phyloP scores from a whole-genome alignment of 2,888 invertebrate species.

The Sthenelais limicola region DNA sequence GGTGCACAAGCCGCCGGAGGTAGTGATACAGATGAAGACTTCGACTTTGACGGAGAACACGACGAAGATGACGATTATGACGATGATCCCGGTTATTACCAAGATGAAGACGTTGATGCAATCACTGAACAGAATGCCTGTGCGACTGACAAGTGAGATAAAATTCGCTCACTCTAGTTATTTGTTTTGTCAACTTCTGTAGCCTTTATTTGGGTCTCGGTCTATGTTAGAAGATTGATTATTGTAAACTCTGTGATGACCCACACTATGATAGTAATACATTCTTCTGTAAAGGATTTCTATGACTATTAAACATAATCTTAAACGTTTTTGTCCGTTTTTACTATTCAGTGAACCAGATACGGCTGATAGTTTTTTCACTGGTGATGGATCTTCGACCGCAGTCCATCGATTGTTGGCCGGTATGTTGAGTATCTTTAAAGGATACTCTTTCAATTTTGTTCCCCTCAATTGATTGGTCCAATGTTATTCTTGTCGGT shows the following conservation, averaged over 20 bases:
- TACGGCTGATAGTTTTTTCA: conserved; percentile 4
- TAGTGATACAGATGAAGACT: conserved; percentile 34
- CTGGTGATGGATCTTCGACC: conserved; percentile 26
- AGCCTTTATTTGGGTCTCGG: no score
- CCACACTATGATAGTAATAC: no score
- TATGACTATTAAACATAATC: no score
- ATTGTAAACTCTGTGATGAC: no score
- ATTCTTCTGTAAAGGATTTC: no score
- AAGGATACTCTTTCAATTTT: no score
- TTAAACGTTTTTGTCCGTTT: no score
- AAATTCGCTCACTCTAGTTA: no score
- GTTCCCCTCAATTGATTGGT: neutral
- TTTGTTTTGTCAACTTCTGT: no score
- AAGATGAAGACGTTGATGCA: conserved; percentile 35
- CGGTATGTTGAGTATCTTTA: conserved; percentile 5
- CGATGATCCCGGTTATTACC: conserved; percentile 33
- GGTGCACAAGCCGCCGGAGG: neutral
- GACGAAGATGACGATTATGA: conserved; percentile 33
- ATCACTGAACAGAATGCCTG: neutral
- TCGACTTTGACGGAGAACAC: conserved; percentile 6
- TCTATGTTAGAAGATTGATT: no score
- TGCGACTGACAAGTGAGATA: no score
- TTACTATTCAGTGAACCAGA: conserved; percentile 7
- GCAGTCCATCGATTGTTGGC: conserved; percentile 24
- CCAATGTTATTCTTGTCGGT: no score